Evolutionary conservation across 2,797 vertebrate genomes (phyloP).

Genomic region (Gymnothorax javanicus): DNA sequence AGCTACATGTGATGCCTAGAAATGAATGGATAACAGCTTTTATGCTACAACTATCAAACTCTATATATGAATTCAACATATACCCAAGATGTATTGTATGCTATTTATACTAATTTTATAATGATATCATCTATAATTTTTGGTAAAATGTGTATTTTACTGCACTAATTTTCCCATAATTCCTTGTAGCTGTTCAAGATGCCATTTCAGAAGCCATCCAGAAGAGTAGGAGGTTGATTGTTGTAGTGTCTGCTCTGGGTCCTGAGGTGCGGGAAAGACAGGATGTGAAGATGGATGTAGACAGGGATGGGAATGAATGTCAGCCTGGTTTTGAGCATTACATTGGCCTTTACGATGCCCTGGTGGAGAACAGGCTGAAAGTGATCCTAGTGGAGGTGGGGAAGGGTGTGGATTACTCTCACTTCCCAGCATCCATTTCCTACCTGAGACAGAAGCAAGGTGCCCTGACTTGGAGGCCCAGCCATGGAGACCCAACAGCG

Average conservation of each 20-base stretch:
- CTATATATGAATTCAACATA: too few relatives aligned
- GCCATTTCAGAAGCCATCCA: constrained; percentile 47
- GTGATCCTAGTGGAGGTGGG: constrained; percentile 76
- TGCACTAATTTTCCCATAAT: neutral
- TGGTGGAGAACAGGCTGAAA: constrained; percentile 69
- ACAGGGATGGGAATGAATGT: constrained; percentile 10
- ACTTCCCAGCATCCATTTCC: constrained; percentile 74
- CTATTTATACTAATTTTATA: neutral
- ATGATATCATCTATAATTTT: neutral
- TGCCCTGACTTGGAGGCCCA: constrained; percentile 68
- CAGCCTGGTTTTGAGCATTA: constrained; percentile 64
- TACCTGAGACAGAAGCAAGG: constrained; percentile 72
- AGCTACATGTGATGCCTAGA: too few relatives aligned
- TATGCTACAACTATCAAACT: too few relatives aligned
- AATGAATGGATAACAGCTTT: too few relatives aligned
- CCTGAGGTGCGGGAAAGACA: neutral
- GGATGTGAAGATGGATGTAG: neutral
- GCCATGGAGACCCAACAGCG: constrained; percentile 55
- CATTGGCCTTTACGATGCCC: constrained; percentile 69
- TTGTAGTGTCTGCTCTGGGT: constrained; percentile 56
- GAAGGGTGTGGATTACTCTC: constrained; percentile 71
- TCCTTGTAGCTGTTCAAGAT: constrained; percentile 59
- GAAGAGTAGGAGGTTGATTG: constrained; percentile 63
- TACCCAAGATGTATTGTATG: too few relatives aligned
- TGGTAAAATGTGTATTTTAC: neutral